A percentile compares a stretch with the other conserved stretches of the same genome.
These are phyloP conservation scores for Julus scanicus DNA, from an alignment of 2,888 invertebrate genomes.

Conservation along the genomic window DNA sequence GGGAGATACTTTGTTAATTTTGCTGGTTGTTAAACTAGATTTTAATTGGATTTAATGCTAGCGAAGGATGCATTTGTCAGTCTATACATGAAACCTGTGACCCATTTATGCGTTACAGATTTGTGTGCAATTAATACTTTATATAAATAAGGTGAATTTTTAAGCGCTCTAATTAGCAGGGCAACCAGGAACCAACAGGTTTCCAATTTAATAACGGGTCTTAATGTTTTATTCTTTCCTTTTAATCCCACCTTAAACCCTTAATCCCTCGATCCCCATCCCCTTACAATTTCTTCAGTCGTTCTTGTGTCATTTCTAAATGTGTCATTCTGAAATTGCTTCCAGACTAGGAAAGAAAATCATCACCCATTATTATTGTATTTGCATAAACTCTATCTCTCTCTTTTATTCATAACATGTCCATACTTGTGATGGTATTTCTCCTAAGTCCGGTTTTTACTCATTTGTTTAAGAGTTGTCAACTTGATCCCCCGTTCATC, in stretches of 20 bases:
- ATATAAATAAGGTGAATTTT: slow-evolving; percentile 22
- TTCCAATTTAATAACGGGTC: slow-evolving; percentile 42
- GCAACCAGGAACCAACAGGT: slow-evolving; percentile 17
- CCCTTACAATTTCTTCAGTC: not conserved
- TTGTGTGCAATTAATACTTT: slow-evolving; percentile 26
- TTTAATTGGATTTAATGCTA: slow-evolving; percentile 16
- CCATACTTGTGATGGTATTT: slow-evolving; percentile 28
- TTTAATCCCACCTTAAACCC: not conserved
- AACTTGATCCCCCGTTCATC: not conserved
- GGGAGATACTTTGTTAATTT: not conserved
- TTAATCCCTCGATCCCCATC: not conserved
- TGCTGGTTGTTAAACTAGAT: not conserved
- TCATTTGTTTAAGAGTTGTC: not conserved
- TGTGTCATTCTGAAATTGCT: slow-evolving; percentile 15
- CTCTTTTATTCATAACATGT: slow-evolving; percentile 30
- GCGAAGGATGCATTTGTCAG: slow-evolving; percentile 5
- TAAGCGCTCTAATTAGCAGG: slow-evolving; percentile 14
- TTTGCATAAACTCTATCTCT: too few species aligned
- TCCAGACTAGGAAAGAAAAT: not conserved
- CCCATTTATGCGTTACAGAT: not conserved
- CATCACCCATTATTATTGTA: slow-evolving; percentile 36
- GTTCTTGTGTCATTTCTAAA: not conserved
- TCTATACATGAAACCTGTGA: slow-evolving; percentile 21
- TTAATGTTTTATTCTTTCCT: slow-evolving; percentile 38
- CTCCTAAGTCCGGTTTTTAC: not conserved